These are phyloP conservation scores for Sipha flava DNA, from an alignment of 1,140 invertebrate species.

Conservation along the genomic window DNA sequence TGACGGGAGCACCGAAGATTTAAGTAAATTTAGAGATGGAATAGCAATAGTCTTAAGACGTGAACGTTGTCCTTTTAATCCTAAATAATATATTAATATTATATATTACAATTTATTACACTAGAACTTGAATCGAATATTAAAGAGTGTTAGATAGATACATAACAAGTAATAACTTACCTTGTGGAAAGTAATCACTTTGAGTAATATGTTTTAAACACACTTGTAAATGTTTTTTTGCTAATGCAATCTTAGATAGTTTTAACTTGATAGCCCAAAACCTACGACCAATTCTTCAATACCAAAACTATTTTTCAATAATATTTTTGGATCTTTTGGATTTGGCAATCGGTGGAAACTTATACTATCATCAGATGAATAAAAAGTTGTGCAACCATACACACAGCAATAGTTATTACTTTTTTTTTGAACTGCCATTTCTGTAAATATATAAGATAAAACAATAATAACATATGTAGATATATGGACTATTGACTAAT, in stretches of 20 bases:
- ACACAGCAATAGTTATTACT: no score
- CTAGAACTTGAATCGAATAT: not conserved
- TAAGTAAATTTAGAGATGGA: not conserved
- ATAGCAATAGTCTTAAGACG: not conserved
- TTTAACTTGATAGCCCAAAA: not conserved
- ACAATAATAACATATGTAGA: no score
- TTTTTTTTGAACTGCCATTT: no score
- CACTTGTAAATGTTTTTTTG: not conserved
- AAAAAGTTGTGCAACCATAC: not conserved
- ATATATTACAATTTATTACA: not conserved
- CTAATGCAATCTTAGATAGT: not conserved
- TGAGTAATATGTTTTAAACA: not conserved
- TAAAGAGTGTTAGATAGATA: no score
- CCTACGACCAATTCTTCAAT: not conserved
- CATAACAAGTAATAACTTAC: no score
- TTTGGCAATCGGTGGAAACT: not conserved
- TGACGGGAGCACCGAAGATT: no score
- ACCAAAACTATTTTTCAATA: not conserved
- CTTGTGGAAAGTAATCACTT: not conserved
- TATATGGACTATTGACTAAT: no score
- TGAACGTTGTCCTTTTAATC: not conserved
- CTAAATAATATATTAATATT: not conserved
- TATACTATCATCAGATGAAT: not conserved
- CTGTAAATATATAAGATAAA: no score
- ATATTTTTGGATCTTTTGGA: not conserved